phyloP scores from a whole-genome alignment of 2,797 vertebrate genomes.

The Hirundo rustica region DNA sequence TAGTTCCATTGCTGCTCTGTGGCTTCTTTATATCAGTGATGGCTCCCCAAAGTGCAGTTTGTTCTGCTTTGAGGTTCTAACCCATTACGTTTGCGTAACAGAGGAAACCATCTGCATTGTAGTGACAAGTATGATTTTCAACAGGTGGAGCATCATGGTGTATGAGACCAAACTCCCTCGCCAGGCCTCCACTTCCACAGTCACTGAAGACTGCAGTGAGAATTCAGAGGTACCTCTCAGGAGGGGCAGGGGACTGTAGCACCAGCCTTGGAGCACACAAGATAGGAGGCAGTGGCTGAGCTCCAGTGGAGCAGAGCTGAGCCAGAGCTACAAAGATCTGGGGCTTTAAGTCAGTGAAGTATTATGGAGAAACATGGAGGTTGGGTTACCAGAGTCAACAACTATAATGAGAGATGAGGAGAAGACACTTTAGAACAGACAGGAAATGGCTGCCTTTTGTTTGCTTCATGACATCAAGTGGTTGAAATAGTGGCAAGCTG shows the following conservation, averaged over 20 bases:
- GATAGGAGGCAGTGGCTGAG: background rate
- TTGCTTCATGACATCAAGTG: background rate
- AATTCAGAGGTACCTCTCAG: constrained; percentile 87
- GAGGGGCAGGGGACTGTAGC: background rate
- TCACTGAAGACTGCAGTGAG: constrained; percentile 88
- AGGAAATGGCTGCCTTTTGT: background rate
- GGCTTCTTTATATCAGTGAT: background rate
- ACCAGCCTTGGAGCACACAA: background rate
- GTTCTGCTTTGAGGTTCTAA: background rate
- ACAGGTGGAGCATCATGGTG: constrained; percentile 97
- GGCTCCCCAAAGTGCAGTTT: background rate
- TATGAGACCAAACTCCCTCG: constrained; percentile 93
- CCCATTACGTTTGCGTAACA: background rate
- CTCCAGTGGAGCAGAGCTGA: background rate
- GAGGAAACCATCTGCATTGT: background rate
- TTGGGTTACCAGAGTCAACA: background rate
- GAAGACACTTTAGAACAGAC: background rate
- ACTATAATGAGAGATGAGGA: background rate
- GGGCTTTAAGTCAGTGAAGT: background rate
- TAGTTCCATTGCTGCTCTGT: background rate
- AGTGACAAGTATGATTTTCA: constrained; percentile 14
- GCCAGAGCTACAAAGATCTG: background rate
- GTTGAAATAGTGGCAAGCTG: background rate
- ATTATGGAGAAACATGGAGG: background rate
- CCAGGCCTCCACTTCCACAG: constrained; percentile 83